Conservation (phyloP, 2,888 invertebrate species). For the Marasmarcha lunaedactyla region DNA sequence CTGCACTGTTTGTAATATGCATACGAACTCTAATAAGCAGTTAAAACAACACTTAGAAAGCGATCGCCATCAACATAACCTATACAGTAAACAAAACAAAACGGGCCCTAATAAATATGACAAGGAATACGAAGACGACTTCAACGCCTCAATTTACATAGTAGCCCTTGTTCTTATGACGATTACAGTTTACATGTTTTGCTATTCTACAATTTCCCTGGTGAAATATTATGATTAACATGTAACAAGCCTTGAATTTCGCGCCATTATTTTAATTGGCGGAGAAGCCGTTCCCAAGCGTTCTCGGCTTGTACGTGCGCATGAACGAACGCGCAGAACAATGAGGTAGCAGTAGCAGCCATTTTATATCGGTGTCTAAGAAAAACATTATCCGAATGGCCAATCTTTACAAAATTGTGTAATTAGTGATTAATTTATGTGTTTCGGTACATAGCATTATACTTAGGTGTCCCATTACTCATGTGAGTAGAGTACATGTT, state of each 20-base stretch:
- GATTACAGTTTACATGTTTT: constrained; percentile 41
- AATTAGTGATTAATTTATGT: constrained; percentile 71
- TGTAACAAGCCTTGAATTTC: constrained; percentile 53
- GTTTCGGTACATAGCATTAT: constrained; percentile 59
- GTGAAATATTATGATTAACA: background rate
- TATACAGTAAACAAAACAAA: too few relatives aligned
- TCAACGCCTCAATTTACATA: constrained; percentile 32
- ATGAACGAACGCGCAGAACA: constrained; percentile 72
- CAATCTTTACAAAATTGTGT: constrained; percentile 69
- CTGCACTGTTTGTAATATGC: constrained; percentile 41
- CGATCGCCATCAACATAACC: constrained; percentile 48
- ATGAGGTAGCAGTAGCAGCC: constrained; percentile 72
- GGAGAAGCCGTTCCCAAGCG: constrained; percentile 70
- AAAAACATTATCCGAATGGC: constrained; percentile 72
- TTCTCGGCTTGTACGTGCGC: constrained; percentile 72
- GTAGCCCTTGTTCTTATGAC: constrained; percentile 34
- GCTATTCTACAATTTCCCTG: constrained; percentile 19
- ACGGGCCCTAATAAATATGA: too few relatives aligned
- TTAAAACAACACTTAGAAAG: constrained; percentile 55
- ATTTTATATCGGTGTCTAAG: constrained; percentile 71
- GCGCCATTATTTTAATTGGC: constrained; percentile 71
- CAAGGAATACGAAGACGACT: constrained; percentile 25
- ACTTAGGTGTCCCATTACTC: constrained; percentile 58
- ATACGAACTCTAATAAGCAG: constrained; percentile 55
- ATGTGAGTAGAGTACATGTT: constrained; percentile 62